Evolutionary conservation across 64 coral and sea anemone genomes (phyloP).

Genomic region (Pachyseris speciosa): DNA sequence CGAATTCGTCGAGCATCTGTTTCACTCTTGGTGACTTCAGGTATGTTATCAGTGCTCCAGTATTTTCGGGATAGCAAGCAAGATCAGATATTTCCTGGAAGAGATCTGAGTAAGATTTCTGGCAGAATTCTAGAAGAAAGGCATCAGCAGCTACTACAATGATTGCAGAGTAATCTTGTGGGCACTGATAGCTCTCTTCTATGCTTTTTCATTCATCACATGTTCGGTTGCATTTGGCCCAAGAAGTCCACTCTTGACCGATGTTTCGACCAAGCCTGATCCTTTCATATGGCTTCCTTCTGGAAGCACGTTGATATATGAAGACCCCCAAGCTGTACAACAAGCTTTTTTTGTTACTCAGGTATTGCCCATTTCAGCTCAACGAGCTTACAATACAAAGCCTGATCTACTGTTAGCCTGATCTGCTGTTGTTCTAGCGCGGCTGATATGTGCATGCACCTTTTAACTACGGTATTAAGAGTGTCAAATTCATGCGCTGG

Average conservation of each 20-base stretch:
- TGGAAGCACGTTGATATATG: conserved; percentile 54
- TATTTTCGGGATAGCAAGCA: background rate
- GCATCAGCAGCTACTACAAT: conserved; percentile 7
- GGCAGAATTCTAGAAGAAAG: conserved; percentile 11
- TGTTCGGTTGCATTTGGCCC: conserved; percentile 9
- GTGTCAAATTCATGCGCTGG: conserved; percentile 67
- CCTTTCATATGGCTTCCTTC: too few species aligned
- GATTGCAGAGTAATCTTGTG: too few species aligned
- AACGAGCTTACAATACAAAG: conserved; percentile 46
- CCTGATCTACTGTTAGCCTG: conserved; percentile 51
- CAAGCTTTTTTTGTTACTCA: conserved; percentile 38
- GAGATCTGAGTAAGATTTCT: conserved; percentile 31
- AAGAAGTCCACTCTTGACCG: too few species aligned
- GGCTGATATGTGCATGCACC: conserved; percentile 47
- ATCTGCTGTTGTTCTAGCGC: conserved; percentile 19
- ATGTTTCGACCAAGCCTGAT: too few species aligned
- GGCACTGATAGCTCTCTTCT: conserved; percentile 57
- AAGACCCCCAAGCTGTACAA: conserved; percentile 48
- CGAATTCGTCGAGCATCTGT: conserved; percentile 10
- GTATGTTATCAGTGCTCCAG: background rate
- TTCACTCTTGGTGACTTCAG: background rate
- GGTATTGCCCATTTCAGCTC: conserved; percentile 25
- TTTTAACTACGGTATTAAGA: conserved; percentile 64
- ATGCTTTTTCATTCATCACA: conserved; percentile 40
- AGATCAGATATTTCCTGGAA: too few species aligned